A percentile compares a stretch with the other conserved stretches of the same genome.
Conservation (phyloP, 2,888 invertebrate genomes). For the Drosophila longiperda region DNA sequence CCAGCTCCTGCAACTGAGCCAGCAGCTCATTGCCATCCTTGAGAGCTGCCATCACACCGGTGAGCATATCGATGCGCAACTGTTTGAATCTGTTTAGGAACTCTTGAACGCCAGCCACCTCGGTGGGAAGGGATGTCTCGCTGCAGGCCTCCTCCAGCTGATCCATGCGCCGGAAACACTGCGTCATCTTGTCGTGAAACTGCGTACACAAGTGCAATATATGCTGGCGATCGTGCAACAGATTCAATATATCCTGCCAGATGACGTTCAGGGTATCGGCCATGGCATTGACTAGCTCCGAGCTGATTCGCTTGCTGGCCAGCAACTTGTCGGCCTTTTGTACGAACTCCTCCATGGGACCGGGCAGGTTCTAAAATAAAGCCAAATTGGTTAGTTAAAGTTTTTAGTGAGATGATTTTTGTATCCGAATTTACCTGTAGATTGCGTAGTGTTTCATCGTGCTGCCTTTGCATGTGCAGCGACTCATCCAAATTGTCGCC, state of each 20-base stretch:
- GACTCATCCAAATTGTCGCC: constrained; percentile 92
- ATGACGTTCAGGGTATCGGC: constrained; percentile 91
- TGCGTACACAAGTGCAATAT: constrained; percentile 91
- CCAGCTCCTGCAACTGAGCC: constrained; percentile 90
- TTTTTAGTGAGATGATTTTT: background rate
- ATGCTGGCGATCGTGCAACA: constrained; percentile 91
- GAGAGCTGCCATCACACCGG: constrained; percentile 91
- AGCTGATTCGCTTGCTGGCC: constrained; percentile 90
- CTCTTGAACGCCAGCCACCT: constrained; percentile 90
- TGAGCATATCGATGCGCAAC: constrained; percentile 89
- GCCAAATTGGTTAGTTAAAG: background rate
- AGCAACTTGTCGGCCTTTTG: constrained; percentile 94
- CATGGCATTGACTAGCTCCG: constrained; percentile 95
- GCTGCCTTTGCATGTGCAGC: constrained; percentile 90
- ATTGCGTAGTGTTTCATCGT: constrained; percentile 93
- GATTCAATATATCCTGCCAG: constrained; percentile 93
- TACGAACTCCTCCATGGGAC: constrained; percentile 94
- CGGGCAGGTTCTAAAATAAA: constrained; percentile 90
- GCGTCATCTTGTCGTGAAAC: constrained; percentile 90
- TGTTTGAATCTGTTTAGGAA: constrained; percentile 90
- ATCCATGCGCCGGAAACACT: constrained; percentile 89
- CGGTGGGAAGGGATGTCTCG: constrained; percentile 89
- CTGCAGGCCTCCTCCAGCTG: constrained; percentile 89
- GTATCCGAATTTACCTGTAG: constrained; percentile 88
- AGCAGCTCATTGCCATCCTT: constrained; percentile 92